phyloP scores from a whole-genome alignment of 1,140 invertebrate species.

The Matsumurasca onukii region DNA sequence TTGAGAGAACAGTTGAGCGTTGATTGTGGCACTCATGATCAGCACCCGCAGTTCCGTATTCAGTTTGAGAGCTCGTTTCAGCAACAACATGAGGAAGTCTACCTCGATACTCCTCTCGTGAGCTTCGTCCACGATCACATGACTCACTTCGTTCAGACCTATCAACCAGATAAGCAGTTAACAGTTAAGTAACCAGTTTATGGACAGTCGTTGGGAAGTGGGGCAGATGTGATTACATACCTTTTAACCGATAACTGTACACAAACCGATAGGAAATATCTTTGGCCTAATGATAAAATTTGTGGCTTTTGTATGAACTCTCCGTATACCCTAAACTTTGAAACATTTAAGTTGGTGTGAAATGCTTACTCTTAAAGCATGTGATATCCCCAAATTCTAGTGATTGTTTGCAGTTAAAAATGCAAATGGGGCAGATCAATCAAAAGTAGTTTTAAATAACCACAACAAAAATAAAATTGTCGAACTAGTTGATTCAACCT shows the following conservation, averaged over 20 bases:
- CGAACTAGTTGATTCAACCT: no score
- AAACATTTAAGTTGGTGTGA: neutral
- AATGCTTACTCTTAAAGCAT: no score
- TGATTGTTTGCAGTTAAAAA: no score
- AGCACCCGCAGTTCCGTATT: conserved; percentile 79
- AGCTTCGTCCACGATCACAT: conserved; percentile 80
- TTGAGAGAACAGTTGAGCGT: conserved; percentile 72
- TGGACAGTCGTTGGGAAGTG: neutral
- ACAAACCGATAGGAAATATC: neutral
- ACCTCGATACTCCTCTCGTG: conserved; percentile 76
- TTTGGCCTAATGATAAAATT: neutral
- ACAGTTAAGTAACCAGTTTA: neutral
- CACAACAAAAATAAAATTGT: no score
- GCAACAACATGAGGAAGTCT: conserved; percentile 77
- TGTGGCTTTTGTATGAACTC: neutral
- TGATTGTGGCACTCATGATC: conserved; percentile 90
- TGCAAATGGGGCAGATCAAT: no score
- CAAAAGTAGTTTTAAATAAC: no score
- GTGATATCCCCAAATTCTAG: no score
- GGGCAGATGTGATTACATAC: neutral
- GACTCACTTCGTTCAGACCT: conserved; percentile 61
- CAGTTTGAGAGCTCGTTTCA: conserved; percentile 74
- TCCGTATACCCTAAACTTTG: neutral
- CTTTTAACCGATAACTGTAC: neutral
- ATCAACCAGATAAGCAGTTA: neutral